These are phyloP conservation scores for Eulemur albifrons DNA, from an alignment of 2,797 vertebrate genomes.

Conservation along the genomic window DNA sequence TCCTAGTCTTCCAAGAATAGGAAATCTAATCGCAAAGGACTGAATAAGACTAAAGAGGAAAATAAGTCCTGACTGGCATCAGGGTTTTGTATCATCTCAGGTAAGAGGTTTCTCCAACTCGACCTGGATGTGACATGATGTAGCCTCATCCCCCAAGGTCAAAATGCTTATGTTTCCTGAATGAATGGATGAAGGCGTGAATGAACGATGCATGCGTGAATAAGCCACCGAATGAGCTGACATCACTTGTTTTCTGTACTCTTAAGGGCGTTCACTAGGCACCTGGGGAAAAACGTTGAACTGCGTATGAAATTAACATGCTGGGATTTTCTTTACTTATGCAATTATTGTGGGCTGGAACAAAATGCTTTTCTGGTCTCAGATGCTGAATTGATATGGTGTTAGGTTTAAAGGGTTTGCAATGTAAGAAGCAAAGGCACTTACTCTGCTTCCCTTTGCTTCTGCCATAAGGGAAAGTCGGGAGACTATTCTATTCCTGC, in stretches of 20 bases:
- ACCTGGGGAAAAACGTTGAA: not conserved
- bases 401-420: not conserved
- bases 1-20: not conserved
- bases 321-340: not conserved
- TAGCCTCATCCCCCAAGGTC: not conserved
- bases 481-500: not conserved
- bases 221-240: not conserved
- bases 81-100: not conserved
- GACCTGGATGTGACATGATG: not conserved
- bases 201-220: not conserved
- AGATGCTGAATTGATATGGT: not conserved
- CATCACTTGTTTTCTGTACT: not conserved
- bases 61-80: not conserved
- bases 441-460: not conserved
- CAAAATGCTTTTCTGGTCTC: not conserved
- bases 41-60: not conserved
- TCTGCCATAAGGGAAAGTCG: not conserved
- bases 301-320: not conserved
- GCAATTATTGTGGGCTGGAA: not conserved
- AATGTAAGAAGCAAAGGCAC: not conserved
- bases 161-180: not conserved
- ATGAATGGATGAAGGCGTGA: not conserved
- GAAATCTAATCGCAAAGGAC: not conserved
- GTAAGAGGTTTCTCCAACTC: not conserved
- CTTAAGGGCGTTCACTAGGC: not conserved